Percentiles rank a stretch among this genome's conserved stretches.
phyloP scores from a whole-genome alignment of 2,113 vertebrate species.

The Melanerpes aurifrons region DNA sequence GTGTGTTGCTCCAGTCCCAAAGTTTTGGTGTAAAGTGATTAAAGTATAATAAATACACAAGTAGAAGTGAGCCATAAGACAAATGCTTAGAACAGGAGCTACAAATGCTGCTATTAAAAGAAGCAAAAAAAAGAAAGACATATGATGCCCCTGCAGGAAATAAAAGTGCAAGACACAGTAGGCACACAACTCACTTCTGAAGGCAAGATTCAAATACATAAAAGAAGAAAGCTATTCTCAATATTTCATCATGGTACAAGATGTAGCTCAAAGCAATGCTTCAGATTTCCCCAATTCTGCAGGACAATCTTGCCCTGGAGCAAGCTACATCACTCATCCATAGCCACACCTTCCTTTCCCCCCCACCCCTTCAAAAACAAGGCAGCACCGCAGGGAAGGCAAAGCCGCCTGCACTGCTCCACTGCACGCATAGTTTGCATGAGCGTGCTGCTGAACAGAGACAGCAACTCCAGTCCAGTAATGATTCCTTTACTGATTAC shows the following conservation, averaged over 20 bases:
- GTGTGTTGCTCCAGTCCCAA: neutral
- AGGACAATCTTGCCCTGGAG: slow-evolving; percentile 77
- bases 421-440: neutral
- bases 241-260: slow-evolving; percentile 62
- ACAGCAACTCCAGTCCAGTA: neutral
- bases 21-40: neutral
- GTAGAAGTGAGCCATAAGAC: neutral
- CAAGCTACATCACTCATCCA: slow-evolving; percentile 66
- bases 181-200: neutral
- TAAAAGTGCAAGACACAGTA: neutral
- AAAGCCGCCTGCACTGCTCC: slow-evolving; percentile 12
- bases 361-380: slow-evolving; percentile 19
- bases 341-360: slow-evolving; percentile 44
- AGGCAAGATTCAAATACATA: neutral
- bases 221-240: slow-evolving; percentile 32
- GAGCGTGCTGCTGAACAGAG: neutral
- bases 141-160: neutral
- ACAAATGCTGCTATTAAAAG: neutral
- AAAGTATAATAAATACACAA: neutral
- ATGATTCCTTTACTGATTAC: neutral
- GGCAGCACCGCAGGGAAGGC: slow-evolving; percentile 36
- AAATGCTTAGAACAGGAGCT: neutral
- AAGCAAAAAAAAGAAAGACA: neutral
- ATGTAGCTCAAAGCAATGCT: slow-evolving; percentile 79
- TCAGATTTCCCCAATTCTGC: slow-evolving; percentile 72